phyloP scores from a whole-genome alignment of 2,113 vertebrate genomes.

The Alethe castanea region DNA sequence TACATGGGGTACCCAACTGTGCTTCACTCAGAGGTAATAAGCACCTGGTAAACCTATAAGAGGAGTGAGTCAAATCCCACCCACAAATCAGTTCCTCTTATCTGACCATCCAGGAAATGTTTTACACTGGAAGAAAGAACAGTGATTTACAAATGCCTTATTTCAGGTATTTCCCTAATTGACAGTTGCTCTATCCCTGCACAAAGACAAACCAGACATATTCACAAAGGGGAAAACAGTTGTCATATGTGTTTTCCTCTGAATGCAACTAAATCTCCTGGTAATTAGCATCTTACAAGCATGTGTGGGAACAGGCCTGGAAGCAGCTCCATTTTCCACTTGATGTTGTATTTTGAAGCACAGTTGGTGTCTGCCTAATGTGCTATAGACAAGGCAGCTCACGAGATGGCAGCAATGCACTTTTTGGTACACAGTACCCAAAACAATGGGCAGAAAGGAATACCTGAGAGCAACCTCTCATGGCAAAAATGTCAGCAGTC shows the following conservation, averaged over 20 bases:
- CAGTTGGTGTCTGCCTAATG: rapidly evolving
- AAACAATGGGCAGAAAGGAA: not conserved
- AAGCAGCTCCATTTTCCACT: rapidly evolving
- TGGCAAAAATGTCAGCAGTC: not conserved
- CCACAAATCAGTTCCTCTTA: not conserved
- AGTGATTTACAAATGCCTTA: not conserved
- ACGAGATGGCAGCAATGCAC: conserved; percentile 67
- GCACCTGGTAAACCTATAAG: not conserved
- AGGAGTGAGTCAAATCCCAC: not conserved
- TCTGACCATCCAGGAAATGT: not conserved
- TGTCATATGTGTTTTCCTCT: not conserved
- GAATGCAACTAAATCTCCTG: not conserved
- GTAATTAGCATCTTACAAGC: not conserved
- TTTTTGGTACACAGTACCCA: not conserved
- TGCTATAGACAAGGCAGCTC: not conserved
- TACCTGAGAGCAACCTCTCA: rapidly evolving
- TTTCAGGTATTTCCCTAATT: not conserved
- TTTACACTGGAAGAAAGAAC: not conserved
- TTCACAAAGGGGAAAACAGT: not conserved
- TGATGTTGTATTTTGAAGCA: rapidly evolving
- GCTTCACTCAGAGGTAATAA: not conserved
- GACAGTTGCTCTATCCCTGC: not conserved
- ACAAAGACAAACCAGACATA: not conserved
- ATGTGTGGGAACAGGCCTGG: not conserved
- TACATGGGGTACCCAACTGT: not conserved